phyloP scores from a whole-genome alignment of 2,888 invertebrate species.

The Hydriomena furcata region DNA sequence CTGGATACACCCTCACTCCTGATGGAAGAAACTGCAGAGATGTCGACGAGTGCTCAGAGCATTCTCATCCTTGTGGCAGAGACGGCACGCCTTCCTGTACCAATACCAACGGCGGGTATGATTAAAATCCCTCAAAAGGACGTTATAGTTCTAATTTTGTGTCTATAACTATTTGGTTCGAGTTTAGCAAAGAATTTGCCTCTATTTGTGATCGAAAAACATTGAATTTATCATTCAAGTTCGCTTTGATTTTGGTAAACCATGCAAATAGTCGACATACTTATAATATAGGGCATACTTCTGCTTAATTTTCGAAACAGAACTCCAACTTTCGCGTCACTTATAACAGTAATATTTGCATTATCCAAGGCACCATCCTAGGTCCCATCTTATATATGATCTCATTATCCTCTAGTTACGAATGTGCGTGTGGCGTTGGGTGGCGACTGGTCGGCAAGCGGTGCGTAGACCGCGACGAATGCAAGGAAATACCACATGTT shows the following conservation, averaged over 20 bases:
- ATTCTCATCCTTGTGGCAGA: conserved; percentile 62
- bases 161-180: background rate
- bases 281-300: no score
- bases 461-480: conserved; percentile 91
- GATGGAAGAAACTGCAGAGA: conserved; percentile 92
- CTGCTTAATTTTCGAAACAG: no score
- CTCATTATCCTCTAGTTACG: conserved; percentile 58
- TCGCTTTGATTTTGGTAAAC: background rate
- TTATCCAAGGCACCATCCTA: conserved; percentile 14
- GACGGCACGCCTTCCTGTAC: conserved; percentile 71
- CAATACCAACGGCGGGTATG: conserved; percentile 74
- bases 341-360: background rate
- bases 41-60: conserved; percentile 89
- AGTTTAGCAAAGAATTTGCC: conserved; percentile 1
- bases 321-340: no score
- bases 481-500: conserved; percentile 86
- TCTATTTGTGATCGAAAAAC: background rate
- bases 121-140: background rate
- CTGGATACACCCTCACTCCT: conserved; percentile 88
- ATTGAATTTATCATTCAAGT: background rate
- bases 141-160: no score
- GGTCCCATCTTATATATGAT: conserved; percentile 1
- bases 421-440: conserved; percentile 91
- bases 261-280: no score
- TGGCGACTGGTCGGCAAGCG: conserved; percentile 86